Evolutionary conservation across 2,888 invertebrate genomes (phyloP).

Genomic region (Galerucella pusilla): DNA sequence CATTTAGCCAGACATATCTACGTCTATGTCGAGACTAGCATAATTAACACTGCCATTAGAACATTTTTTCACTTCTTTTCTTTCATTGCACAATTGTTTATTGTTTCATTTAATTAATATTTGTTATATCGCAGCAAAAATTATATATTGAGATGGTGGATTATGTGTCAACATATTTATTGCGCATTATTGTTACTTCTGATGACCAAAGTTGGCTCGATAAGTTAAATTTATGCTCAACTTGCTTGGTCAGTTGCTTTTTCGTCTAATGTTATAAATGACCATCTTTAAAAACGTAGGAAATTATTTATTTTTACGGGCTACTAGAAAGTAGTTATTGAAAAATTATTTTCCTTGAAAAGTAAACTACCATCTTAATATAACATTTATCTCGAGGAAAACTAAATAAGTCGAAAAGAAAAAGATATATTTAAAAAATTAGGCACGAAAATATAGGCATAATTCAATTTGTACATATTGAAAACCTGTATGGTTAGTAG

Average conservation of each 20-base stretch:
- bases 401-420: not conserved
- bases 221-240: no score
- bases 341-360: conserved; percentile 23
- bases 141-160: not conserved
- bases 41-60: conserved; percentile 58
- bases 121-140: not conserved
- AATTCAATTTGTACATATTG: conserved; percentile 26
- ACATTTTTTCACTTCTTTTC: conserved; percentile 37
- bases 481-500: conserved; percentile 8
- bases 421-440: not conserved
- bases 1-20: conserved; percentile 60
- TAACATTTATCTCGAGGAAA: not conserved
- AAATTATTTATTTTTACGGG: no score
- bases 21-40: conserved; percentile 52
- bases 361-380: not conserved
- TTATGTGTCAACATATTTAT: no score
- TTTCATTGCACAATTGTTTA: conserved; percentile 31
- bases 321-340: not conserved
- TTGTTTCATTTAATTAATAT: conserved; percentile 16
- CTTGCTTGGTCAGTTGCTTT: no score
- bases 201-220: no score
- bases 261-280: no score
- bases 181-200: no score
- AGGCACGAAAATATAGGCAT: conserved; percentile 13
- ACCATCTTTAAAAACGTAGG: no score